Conservation (phyloP, 2,113 vertebrate species). For the Anseranas semipalmata region DNA sequence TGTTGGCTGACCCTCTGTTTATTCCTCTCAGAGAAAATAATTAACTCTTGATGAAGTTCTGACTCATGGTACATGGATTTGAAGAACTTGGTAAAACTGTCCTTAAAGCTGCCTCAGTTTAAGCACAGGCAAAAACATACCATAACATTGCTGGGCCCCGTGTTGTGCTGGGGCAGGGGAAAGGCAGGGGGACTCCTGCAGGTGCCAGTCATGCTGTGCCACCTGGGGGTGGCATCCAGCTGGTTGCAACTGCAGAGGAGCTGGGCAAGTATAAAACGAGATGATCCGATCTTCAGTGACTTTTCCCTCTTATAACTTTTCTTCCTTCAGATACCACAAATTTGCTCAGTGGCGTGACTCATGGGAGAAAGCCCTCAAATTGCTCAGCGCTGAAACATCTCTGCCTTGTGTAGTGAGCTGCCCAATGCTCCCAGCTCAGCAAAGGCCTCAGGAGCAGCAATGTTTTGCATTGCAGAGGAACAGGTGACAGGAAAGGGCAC, state of each 20-base stretch:
- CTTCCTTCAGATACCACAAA: rapidly evolving
- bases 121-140: background rate
- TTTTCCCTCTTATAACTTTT: background rate
- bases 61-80: background rate
- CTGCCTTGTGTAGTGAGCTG: background rate
- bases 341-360: background rate
- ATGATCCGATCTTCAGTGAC: background rate
- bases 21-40: background rate
- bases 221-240: background rate
- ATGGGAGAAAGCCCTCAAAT: background rate
- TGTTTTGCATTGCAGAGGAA: background rate
- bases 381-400: background rate
- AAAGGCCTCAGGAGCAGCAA: background rate
- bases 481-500: background rate
- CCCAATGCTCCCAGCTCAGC: background rate
- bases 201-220: background rate
- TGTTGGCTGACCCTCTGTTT: background rate
- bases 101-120: background rate
- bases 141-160: background rate
- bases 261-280: background rate
- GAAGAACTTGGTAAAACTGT: background rate
- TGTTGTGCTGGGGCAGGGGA: background rate
- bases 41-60: background rate
- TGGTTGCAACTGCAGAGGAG: background rate
- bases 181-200: background rate